Evolutionary conservation across 2,113 vertebrate species (phyloP), one percentile per base, ranked within the genome.

Genomic region (Tapirus terrestris): DNA sequence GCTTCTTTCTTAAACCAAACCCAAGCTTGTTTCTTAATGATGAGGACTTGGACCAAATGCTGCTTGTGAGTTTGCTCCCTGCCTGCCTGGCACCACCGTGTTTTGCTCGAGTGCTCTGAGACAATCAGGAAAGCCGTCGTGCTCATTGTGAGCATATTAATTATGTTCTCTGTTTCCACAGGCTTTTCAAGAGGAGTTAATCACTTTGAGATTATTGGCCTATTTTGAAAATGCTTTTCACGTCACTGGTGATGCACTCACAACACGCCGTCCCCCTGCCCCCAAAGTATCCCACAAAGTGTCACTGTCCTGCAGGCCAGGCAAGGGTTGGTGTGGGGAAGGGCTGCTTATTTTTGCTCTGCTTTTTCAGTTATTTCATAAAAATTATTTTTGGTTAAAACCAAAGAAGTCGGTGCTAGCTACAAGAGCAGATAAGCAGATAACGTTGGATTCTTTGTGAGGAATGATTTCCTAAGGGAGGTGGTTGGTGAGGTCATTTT

Each of bases 121-220:
- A 77, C 48, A 85, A 25, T 92, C 20, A 39, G 0, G 48, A 39
- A 79, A 83, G 48, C 33, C 0, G 2, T 27, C 45, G 39, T 36
- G 45, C 77, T 96, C 93, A 0, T 14, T 65, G 63, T 60, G n/a
- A 68, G 90, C 96, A 60, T 14, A 2, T 91, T 95, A 80, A 91
- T 70, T 93, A 20, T 89, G 81, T 92, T 96, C 73, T 76, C 67
- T 86, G 3, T 77, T 92, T 84, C 75, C 94, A 67, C 67, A 27
- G 81, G 85, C 51, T 92, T 89, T 86, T 60, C 72, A 3, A 20
- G 67, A 20, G 45, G 39, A 72, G 51, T 72, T 87, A 60, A 65
- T 91, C 45, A 43, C 72, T 51, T 60, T 20, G 23, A 36, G 1
- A 58, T 51, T 43, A 80, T 56, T 94, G 88, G 31, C 91, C 13